These are phyloP conservation scores for Vidua macroura DNA, from an alignment of 2,113 vertebrate genomes.

Conservation along the genomic window DNA sequence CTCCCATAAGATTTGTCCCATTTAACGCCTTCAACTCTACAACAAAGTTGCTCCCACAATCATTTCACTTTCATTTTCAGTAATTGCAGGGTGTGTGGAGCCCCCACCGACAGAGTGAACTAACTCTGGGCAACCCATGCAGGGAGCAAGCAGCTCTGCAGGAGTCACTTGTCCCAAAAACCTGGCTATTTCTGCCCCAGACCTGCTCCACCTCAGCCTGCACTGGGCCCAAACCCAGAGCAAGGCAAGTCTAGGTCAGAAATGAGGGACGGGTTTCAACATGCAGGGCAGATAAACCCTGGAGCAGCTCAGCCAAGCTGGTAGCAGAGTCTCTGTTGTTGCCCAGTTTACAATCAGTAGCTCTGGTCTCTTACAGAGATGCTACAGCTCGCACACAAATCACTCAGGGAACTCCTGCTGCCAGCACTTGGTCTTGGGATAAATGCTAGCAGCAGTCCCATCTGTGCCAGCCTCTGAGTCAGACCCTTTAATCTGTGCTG, in stretches of 20 bases:
- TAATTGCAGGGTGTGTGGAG: not conserved
- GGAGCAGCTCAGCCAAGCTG: not conserved
- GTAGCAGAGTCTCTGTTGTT: not conserved
- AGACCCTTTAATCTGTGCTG: not conserved
- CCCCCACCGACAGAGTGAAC: not conserved
- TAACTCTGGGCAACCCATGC: not conserved
- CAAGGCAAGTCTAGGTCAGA: not conserved
- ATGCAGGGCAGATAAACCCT: not conserved
- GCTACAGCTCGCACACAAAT: not conserved
- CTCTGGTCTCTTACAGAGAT: not conserved
- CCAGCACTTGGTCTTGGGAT: not conserved
- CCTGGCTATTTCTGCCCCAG: not conserved
- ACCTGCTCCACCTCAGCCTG: not conserved
- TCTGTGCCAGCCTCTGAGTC: not conserved
- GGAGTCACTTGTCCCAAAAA: not conserved
- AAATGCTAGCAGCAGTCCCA: not conserved
- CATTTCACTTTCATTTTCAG: conserved; percentile 7
- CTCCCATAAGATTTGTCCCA: conserved; percentile 3
- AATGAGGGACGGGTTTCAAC: not conserved
- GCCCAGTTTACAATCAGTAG: not conserved
- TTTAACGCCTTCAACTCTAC: conserved; percentile 13
- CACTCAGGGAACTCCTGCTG: not conserved
- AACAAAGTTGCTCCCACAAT: not conserved
- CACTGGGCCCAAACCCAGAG: not conserved
- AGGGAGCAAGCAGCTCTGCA: not conserved